Percentiles rank a stretch among this genome's conserved stretches.
Conservation (phyloP, 2,797 vertebrate genomes). For the Galago senegalensis region DNA sequence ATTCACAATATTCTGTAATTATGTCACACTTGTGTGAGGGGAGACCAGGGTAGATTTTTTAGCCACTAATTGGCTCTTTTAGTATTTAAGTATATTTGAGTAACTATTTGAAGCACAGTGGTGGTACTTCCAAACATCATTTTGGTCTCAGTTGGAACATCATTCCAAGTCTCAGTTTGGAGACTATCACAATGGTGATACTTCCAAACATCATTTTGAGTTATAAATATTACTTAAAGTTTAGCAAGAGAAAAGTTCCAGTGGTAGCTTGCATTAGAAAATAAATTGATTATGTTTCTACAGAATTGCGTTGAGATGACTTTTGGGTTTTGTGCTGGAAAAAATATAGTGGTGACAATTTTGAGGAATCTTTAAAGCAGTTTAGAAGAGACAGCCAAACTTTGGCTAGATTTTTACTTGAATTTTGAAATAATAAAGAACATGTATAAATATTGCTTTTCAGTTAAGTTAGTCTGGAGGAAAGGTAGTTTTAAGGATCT, state of each 20-base stretch:
- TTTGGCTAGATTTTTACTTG: constrained; percentile 80
- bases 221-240: constrained; percentile 49
- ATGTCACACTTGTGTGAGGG: constrained; percentile 52
- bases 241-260: constrained; percentile 49
- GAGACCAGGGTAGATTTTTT: constrained; percentile 55
- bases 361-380: constrained; percentile 75
- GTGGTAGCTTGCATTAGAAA: constrained; percentile 26
- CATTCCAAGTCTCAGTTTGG: no score
- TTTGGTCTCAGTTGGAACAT: no score
- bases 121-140: constrained; percentile 34
- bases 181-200: background rate
- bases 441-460: constrained; percentile 71
- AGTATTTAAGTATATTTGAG: constrained; percentile 36
- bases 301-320: constrained; percentile 47
- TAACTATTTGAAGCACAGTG: constrained; percentile 48
- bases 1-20: constrained; percentile 63
- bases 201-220: constrained; percentile 59
- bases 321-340: constrained; percentile 55
- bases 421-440: constrained; percentile 79
- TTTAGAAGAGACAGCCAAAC: constrained; percentile 56
- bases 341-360: constrained; percentile 60
- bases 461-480: constrained; percentile 54
- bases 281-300: constrained; percentile 38
- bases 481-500: constrained; percentile 57
- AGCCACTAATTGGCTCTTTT: constrained; percentile 43